These are phyloP conservation scores for Bergia sp. DNA, from an alignment of 92 coral and sea anemone species.

Conservation along the genomic window DNA sequence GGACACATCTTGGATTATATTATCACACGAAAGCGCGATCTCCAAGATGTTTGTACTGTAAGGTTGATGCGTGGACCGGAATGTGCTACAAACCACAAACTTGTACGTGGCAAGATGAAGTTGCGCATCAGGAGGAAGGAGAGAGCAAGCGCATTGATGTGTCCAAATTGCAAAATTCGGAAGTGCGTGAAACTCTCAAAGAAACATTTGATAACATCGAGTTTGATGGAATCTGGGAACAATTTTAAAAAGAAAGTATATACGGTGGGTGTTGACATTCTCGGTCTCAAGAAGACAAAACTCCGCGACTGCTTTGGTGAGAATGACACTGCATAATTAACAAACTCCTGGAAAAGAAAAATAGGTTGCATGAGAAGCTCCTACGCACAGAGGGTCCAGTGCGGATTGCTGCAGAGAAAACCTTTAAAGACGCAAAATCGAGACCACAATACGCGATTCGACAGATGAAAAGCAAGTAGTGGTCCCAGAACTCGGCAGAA, in stretches of 20 bases:
- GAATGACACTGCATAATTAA: neutral
- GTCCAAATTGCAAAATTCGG: neutral
- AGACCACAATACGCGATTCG: neutral
- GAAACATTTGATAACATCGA: neutral
- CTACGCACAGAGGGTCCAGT: neutral
- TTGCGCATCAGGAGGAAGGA: neutral
- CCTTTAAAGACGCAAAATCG: slow-evolving; percentile 18
- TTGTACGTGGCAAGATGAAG: slow-evolving; percentile 14
- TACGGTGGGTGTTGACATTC: neutral
- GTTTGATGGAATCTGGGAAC: slow-evolving; percentile 14
- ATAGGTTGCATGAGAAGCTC: slow-evolving; percentile 10
- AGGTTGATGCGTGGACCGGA: slow-evolving; percentile 25
- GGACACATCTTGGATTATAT: slow-evolving; percentile 37
- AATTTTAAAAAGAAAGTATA: neutral
- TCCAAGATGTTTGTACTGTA: neutral
- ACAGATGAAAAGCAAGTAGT: slow-evolving; percentile 29
- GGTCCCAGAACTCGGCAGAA: slow-evolving; percentile 17
- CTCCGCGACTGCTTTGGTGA: slow-evolving; percentile 1
- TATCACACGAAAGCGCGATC: neutral
- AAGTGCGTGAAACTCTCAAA: neutral
- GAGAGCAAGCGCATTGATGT: slow-evolving; percentile 21
- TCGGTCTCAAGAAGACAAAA: neutral
- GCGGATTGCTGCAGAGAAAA: neutral
- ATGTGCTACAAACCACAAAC: slow-evolving; percentile 19
- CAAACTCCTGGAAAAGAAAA: neutral